Base-by-base conservation (phyloP, 2,888 invertebrate species). In the Seira sanloemensis region DNA sequence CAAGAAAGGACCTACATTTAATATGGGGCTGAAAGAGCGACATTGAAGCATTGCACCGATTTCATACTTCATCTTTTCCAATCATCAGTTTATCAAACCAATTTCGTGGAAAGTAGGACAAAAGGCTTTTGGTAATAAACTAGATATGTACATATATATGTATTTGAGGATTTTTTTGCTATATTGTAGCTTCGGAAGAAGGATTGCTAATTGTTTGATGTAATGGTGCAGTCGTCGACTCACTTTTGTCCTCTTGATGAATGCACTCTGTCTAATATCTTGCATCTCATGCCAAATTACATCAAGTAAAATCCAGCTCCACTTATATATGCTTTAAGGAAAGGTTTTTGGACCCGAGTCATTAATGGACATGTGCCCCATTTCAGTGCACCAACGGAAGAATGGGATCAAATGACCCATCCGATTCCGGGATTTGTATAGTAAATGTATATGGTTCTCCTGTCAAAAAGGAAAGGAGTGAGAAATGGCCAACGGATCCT, bases 31-130 rank as follows among this genome's bases (percentile, higher is more conserved):
- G 66, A 19, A 66, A n/a, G 18, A 25, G 7, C 25, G 23, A 21
- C 66, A 18, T 66, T 66, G 66, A 9, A 21, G 9, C 9, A 19
- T 9, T 2, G 25, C 18, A 67, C n/a, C 18, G 23, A 67, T n/a
- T n/a, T n/a, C 26, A 7, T 4, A 25, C 23, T 2, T n/a, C 67
- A 66, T 12, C 16, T 58, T 21, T 68, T 24, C 18, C 25, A 25
- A n/a, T 16, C 24, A 73, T 73, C 25, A 54, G 73, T 54, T 58
- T 26, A 25, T 24, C 24, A 27, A 46, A 26, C 24, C 16, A 25
- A 12, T 24, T 73, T 54, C 50, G 50, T 73, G 54, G 23, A 25
- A 74, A 74, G 62, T 74, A 62, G 74, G 74, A 27, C 74, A 62
- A 18, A 58, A 50, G 19, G 54, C 18, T 72, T 21, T 54, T 54